Evolutionary conservation across 2,888 invertebrate genomes (phyloP), one percentile per base, ranked within the genome.

Genomic region (Archips crataeganus): DNA sequence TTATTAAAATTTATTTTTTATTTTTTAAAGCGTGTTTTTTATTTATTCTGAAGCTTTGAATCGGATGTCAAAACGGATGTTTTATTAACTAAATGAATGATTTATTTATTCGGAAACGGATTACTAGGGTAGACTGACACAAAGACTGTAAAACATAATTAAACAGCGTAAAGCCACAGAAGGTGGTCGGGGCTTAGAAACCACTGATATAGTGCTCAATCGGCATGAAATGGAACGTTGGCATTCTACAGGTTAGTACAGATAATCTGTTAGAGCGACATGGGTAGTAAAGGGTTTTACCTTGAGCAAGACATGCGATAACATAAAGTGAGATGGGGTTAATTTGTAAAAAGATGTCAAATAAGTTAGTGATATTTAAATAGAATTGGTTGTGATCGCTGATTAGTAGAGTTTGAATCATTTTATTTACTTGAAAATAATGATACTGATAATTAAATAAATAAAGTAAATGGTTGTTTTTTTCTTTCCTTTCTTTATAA

Each of bases 201-300:
- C 57, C 70, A 23, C 47, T 66, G 66, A 67, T 72, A 62, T 62
- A 66, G 71, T 23, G 61, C 62, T 67, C 66, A 67, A 72, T 67
- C 61, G 60, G 61, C 51, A 42, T 71, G 66, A 61, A 71, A 71
- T 66, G 71, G 65, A 60, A 65, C 57, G 66, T 36, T 36, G 32
- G 57, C 32, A 49, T 32, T 49, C 64, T 64, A 54, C 70, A 42
- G 49, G 39, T 54, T 51, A 54, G 49, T 39, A 36, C 60, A 39
- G 68, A 39, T 61, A 68, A 61, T 69, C 69, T 36, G 51, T 61
- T 49, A 69, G 10, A 51, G 70, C 42, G 54, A 54, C 62, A 42
- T 34, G 60, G 60, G 42, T 51, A n/a, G n/a, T 32, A 64, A 15
- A 64, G 36, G 11, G n/a, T 63, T 47, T 45, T 61, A 42, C 42